A percentile compares a stretch with the other conserved stretches of the same genome.
Conservation (phyloP, 1,140 invertebrate species). For the Drosophila bifasciata region DNA sequence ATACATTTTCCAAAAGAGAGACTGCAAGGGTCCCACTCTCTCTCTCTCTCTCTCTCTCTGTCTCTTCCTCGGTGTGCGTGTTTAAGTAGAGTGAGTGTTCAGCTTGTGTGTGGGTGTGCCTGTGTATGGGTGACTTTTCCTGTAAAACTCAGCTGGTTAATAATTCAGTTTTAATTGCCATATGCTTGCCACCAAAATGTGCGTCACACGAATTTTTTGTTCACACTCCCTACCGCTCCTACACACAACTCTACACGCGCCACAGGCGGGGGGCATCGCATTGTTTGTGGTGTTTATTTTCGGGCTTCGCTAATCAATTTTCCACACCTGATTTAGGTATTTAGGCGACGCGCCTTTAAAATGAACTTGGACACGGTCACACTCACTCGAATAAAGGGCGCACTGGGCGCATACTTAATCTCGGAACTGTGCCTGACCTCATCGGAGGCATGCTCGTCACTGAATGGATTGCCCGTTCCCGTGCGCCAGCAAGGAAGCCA, state of each 20-base stretch:
- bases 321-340: slow-evolving; percentile 50
- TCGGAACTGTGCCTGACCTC: slow-evolving; percentile 52
- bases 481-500: slow-evolving; percentile 8
- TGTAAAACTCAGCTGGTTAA: slow-evolving; percentile 27
- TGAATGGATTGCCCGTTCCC: slow-evolving; percentile 41
- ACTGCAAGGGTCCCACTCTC: neutral
- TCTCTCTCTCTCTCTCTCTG: neutral
- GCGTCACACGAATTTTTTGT: slow-evolving; percentile 33
- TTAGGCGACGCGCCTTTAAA: slow-evolving; percentile 42
- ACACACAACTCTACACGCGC: slow-evolving; percentile 12
- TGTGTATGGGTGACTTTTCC: neutral
- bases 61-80: no score
- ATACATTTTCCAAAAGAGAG: slow-evolving; percentile 1
- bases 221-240: neutral
- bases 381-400: slow-evolving; percentile 1
- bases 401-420: slow-evolving; percentile 23
- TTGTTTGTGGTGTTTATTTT: slow-evolving; percentile 18
- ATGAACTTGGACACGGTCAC: slow-evolving; percentile 43
- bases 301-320: slow-evolving; percentile 55
- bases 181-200: slow-evolving; percentile 36
- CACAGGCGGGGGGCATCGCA: slow-evolving; percentile 3
- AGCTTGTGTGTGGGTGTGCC: neutral
- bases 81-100: neutral
- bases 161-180: slow-evolving; percentile 54
- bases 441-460: slow-evolving; percentile 59